phyloP scores from a whole-genome alignment of 2,888 invertebrate species.

The Eilema griseolum region DNA sequence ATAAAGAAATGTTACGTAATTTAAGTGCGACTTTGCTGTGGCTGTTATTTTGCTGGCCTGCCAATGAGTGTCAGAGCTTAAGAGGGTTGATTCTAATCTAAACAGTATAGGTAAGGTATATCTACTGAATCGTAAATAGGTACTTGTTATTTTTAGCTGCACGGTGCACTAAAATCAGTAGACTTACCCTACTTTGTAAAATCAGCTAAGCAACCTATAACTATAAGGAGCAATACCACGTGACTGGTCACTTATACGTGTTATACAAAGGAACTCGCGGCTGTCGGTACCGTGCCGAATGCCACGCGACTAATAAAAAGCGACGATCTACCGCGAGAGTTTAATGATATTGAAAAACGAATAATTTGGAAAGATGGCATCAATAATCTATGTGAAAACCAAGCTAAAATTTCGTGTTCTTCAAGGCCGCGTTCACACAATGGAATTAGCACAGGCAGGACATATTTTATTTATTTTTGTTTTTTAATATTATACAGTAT shows the following conservation, averaged over 20 bases:
- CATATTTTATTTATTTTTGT: too few relatives aligned
- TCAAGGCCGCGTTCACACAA: neutral
- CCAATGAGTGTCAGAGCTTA: conserved; percentile 7
- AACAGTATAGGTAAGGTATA: neutral
- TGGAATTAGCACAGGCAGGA: neutral
- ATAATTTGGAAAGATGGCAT: conserved; percentile 6
- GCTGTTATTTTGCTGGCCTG: conserved; percentile 10
- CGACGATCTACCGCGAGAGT: conserved; percentile 1
- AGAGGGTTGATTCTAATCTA: neutral
- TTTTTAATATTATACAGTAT: neutral
- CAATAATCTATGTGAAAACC: neutral
- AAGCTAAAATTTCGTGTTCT: neutral
- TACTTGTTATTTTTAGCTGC: neutral
- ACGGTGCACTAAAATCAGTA: neutral
- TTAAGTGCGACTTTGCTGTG: conserved; percentile 13
- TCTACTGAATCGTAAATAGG: too few relatives aligned
- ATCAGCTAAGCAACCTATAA: neutral
- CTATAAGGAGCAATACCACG: neutral
- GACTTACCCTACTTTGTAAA: neutral
- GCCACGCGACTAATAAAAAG: conserved; percentile 7
- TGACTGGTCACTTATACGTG: neutral
- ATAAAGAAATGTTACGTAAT: neutral
- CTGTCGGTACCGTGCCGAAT: neutral
- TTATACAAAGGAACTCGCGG: neutral
- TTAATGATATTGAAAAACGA: neutral